Base-by-base conservation (phyloP, 1,140 invertebrate species). In the Danaus plexippus region DNA sequence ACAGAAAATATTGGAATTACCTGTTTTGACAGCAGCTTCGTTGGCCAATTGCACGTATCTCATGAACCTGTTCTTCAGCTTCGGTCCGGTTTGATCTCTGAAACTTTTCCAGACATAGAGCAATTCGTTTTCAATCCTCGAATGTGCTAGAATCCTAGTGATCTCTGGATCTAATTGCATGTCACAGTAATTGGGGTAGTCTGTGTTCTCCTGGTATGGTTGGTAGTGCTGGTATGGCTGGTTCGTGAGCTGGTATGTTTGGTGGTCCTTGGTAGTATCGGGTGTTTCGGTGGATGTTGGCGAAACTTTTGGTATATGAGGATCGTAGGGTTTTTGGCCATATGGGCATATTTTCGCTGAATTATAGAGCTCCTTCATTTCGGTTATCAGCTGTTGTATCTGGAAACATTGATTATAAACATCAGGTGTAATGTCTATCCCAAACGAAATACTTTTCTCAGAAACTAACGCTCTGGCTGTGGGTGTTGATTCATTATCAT, bases 311-410 rank as follows among this genome's bases (percentile, higher is more conserved):
- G 77, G 78, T 1, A 84, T 66, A 43, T 85, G 80, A 8, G 80
- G 76, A 18, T 86, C 83, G 45, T 77, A 84, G 0, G 83, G 80
- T 44, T 86, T 86, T 47, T 87, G 82, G 42, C 88, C 89, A 57
- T 89, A 94, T 0, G 93, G 90, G 67, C 93, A 95, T n/a, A 94
- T 86, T 68, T 89, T 90, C 0, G 90, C 90, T 55, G 90, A 89
- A n/a, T 91, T 90, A 75, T 94, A 95, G 7, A 92, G 88, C 63
- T 94, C 92, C 76, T 94, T 94, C 94, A 96, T 95, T 69, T 94
- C 91, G 0, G 91, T 88, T 57, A 94, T 91, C n/a, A 94, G 64
- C 66, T 91, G 89, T 71, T 92, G 90, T 56, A 94, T 89, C 93
- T 94, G 70, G 10, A 89, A 82, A 42, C 1, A 41, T 15, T 48